phyloP scores from a whole-genome alignment of 2,797 vertebrate species.

The Sciurus vulgaris region DNA sequence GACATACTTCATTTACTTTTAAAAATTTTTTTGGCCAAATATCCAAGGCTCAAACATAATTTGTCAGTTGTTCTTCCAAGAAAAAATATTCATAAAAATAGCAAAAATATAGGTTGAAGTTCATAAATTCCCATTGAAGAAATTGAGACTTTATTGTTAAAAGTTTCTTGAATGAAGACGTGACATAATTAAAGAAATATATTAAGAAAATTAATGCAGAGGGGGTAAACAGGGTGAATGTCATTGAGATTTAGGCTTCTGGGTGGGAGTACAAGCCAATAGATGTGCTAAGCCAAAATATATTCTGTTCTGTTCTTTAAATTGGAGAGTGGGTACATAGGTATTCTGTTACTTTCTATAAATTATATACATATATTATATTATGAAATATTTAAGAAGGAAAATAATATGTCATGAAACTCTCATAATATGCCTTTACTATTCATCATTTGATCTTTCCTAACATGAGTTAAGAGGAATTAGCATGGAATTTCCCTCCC shows the following conservation, averaged over 20 bases:
- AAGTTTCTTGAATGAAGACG: slow-evolving; percentile 17
- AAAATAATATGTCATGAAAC: not conserved
- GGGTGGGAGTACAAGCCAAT: not conserved
- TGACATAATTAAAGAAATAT: slow-evolving; percentile 42
- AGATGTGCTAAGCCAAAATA: not conserved
- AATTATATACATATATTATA: not conserved
- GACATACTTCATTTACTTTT: not conserved
- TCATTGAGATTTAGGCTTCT: not conserved
- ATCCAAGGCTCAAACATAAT: not conserved
- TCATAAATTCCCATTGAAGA: not conserved
- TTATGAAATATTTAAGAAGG: slow-evolving; percentile 36
- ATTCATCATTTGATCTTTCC: slow-evolving; percentile 6
- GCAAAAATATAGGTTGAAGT: not conserved
- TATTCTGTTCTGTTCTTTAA: not conserved
- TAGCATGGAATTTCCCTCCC: slow-evolving; percentile 40
- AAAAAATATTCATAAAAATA: not conserved
- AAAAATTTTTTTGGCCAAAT: not conserved
- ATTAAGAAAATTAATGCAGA: slow-evolving; percentile 23
- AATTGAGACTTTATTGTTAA: slow-evolving; percentile 18
- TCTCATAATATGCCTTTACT: not conserved
- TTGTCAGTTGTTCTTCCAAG: slow-evolving; percentile 32
- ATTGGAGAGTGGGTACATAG: not conserved
- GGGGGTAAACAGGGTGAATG: not conserved
- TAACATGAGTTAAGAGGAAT: slow-evolving; percentile 44
- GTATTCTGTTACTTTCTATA: not conserved